Evolutionary conservation across 2,797 vertebrate genomes (phyloP).

Genomic region (Sebastes nivosus): DNA sequence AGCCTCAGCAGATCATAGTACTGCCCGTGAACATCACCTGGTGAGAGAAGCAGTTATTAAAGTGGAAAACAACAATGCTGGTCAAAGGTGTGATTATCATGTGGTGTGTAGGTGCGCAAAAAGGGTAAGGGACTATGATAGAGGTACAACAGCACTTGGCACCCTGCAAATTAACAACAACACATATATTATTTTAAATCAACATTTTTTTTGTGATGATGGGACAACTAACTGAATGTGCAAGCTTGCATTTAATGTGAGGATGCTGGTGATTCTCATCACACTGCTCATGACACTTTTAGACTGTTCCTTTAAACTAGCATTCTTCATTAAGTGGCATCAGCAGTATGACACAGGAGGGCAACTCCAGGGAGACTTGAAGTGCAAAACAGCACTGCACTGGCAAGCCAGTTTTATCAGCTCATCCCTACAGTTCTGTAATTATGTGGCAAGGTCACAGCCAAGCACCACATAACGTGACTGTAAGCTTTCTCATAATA

Average conservation of each 20-base stretch:
- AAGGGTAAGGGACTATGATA: conserved; percentile 17
- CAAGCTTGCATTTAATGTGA: neutral
- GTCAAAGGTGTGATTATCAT: conserved; percentile 23
- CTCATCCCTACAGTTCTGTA: conserved; percentile 2
- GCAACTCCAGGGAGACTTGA: conserved; percentile 25
- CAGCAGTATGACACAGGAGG: conserved; percentile 28
- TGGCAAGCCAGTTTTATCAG: conserved; percentile 1
- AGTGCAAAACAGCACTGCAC: conserved; percentile 42
- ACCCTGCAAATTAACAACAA: conserved; percentile 11
- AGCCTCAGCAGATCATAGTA: conserved; percentile 88
- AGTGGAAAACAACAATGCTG: conserved; percentile 1
- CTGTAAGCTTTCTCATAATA: neutral
- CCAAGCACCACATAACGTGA: neutral
- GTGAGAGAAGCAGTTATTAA: conserved; percentile 9
- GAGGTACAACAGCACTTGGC: conserved; percentile 37
- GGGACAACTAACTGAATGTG: neutral
- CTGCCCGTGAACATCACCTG: conserved; percentile 87
- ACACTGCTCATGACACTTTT: neutral
- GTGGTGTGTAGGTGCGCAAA: conserved; percentile 38
- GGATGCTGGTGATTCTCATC: neutral
- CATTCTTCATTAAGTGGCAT: conserved; percentile 33
- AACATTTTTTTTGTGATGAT: neutral
- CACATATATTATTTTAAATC: neutral
- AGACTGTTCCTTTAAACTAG: conserved; percentile 15
- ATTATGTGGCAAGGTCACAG: conserved; percentile 36